Evolutionary conservation across 2,888 invertebrate genomes (phyloP).

Genomic region (Mesochorus sp.): DNA sequence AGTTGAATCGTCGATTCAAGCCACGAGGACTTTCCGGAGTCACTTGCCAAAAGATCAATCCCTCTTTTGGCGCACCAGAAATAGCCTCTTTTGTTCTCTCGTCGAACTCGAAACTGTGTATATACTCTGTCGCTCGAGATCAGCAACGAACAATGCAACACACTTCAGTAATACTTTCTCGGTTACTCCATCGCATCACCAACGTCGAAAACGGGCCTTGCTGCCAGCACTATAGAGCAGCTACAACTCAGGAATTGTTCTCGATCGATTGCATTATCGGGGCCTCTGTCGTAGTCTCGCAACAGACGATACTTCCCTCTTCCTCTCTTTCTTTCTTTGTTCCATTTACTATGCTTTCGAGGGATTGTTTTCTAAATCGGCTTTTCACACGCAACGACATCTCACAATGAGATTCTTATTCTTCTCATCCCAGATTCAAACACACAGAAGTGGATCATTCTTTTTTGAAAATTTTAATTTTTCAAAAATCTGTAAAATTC

Average conservation of each 20-base stretch:
- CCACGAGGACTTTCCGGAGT: slow-evolving; percentile 55
- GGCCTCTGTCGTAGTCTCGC: background rate
- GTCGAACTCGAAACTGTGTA: slow-evolving; percentile 42
- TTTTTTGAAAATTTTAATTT: slow-evolving; percentile 10
- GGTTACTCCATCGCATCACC: background rate
- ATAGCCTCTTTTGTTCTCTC: slow-evolving; percentile 54
- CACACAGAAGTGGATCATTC: background rate
- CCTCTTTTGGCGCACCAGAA: slow-evolving; percentile 52
- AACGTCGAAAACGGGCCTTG: background rate
- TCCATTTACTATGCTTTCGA: slow-evolving; percentile 33
- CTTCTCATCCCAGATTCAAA: background rate
- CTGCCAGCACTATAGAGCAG: slow-evolving; percentile 5
- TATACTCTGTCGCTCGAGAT: slow-evolving; percentile 14
- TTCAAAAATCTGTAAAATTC: background rate
- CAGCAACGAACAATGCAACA: slow-evolving; percentile 47
- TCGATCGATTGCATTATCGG: slow-evolving; percentile 50
- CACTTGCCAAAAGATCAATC: slow-evolving; percentile 60
- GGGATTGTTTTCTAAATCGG: slow-evolving; percentile 19
- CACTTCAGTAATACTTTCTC: slow-evolving; percentile 3
- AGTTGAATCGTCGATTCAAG: slow-evolving; percentile 56
- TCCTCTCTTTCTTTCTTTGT: background rate
- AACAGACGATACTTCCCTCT: too few species aligned
- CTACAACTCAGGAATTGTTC: slow-evolving; percentile 36
- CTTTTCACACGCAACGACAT: slow-evolving; percentile 27
- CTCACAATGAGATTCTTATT: background rate